phyloP scores from a whole-genome alignment of 2,797 vertebrate species.

The Oryzias sinensis region DNA sequence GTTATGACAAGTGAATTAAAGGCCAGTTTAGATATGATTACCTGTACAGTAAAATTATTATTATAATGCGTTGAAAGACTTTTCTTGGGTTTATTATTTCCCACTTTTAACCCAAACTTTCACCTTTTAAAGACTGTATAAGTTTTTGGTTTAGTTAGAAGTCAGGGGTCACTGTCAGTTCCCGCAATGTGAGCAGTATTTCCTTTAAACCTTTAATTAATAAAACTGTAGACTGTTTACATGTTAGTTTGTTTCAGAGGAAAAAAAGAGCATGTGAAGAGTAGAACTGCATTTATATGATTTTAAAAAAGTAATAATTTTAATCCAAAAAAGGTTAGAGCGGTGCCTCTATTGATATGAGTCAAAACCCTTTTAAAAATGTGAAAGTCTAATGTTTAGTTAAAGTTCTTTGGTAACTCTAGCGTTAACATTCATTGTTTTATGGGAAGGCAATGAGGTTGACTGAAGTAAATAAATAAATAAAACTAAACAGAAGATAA shows the following conservation, averaged over 20 bases:
- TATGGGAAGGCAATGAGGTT: constrained; percentile 65
- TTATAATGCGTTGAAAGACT: constrained; percentile 61
- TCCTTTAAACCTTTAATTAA: too few relatives aligned
- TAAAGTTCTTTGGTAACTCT: constrained; percentile 58
- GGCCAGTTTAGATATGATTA: constrained; percentile 53
- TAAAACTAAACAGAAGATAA: constrained; percentile 44
- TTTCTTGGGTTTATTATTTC: constrained; percentile 57
- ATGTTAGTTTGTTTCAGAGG: constrained; percentile 1
- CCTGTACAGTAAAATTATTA: constrained; percentile 59
- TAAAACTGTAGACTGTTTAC: neutral
- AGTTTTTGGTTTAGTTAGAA: constrained; percentile 25
- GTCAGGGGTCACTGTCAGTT: constrained; percentile 4
- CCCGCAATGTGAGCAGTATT: too few relatives aligned
- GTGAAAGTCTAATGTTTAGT: constrained; percentile 47
- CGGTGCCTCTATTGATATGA: constrained; percentile 24
- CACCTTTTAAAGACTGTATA: constrained; percentile 43
- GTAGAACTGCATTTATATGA: neutral
- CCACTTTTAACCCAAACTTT: constrained; percentile 38
- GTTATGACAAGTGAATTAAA: constrained; percentile 58
- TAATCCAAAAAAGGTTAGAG: neutral
- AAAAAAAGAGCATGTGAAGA: constrained; percentile 1
- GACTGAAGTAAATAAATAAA: constrained; percentile 38
- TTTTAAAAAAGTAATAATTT: constrained; percentile 1
- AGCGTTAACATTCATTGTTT: constrained; percentile 65
- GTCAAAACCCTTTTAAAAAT: constrained; percentile 28